Base-by-base conservation (phyloP, 2,888 invertebrate species). In the Idaea biselata region DNA sequence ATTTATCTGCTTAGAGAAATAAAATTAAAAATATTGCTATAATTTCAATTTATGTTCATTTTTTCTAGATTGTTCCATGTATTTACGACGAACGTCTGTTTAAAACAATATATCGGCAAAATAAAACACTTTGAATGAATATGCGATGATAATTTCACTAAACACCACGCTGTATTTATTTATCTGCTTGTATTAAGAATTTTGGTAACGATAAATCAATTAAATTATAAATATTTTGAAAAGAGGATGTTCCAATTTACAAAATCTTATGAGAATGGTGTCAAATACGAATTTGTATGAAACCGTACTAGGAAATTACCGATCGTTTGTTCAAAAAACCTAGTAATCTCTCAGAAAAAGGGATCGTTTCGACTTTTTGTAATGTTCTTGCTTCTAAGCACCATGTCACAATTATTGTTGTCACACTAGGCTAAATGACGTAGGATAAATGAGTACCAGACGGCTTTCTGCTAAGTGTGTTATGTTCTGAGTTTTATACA, bases 31-130 rank as follows among this genome's bases (percentile, higher is more conserved):
- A 14, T 33, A 7, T 33, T 33, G 25, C 25, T 25, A 3, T 25
- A 5, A 25, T 25, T 25, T 25, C 5, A 3, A 25, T 25, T 25
- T 25, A 3, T 25, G 25, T 25, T 3, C 25, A 8, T 14, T 44
- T 33, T 33, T 33, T 7, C 14, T 44, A 1, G 44, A 44, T 44
- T 3, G 44, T 11, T 14, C 8, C 11, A 44, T 44, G 44, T 11
- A 18, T 18, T 5, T 58, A 60, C 25, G 65, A 58, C 58, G 60
- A 58, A 33, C 18, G 58, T 58, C 25, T 25, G 25, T 3, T 25
- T 25, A 16, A 60, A 58, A 59, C 57, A 14, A 56, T 59, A 14
- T 44, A 14, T 3, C 44, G 11, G 44, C 44, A 3, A 14, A 44
- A 44, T 44, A 8, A 7, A 11, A 44, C 2, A 44, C 33, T 44